Evolutionary conservation across 2,113 vertebrate species (phyloP).

Genomic region (Oxyruncus cristatus): DNA sequence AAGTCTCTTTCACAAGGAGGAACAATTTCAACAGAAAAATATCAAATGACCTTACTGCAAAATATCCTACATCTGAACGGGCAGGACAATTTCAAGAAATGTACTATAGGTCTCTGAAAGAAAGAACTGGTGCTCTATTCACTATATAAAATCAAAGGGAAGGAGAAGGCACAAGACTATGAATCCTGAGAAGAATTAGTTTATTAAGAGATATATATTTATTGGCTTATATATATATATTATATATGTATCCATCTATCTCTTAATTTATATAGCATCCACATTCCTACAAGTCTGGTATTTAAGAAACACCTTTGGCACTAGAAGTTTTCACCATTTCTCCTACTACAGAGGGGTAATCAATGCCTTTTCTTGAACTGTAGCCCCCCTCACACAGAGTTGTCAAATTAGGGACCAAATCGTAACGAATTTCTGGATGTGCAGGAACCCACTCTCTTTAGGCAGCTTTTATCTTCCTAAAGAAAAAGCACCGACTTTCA

Average conservation of each 20-base stretch:
- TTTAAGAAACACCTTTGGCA: neutral
- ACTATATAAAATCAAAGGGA: neutral
- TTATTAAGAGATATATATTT: too few species aligned
- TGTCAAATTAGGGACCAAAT: neutral
- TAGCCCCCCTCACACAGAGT: fast-evolving
- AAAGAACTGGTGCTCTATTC: neutral
- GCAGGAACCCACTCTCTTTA: neutral
- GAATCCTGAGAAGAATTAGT: neutral
- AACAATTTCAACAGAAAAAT: neutral
- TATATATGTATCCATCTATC: neutral
- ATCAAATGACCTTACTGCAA: neutral
- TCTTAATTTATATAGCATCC: neutral
- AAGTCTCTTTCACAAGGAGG: neutral
- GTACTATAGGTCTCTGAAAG: neutral
- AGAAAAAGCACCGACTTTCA: neutral
- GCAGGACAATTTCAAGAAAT: neutral
- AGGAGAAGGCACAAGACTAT: neutral
- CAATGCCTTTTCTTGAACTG: neutral
- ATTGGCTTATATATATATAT: neutral
- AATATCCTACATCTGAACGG: neutral
- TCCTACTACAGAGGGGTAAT: neutral
- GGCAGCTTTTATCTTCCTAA: neutral
- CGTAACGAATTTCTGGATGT: neutral
- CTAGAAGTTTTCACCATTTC: neutral
- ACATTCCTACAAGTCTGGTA: neutral